phyloP scores from a whole-genome alignment of 1,140 invertebrate species.

The Holotrichia oblita region DNA sequence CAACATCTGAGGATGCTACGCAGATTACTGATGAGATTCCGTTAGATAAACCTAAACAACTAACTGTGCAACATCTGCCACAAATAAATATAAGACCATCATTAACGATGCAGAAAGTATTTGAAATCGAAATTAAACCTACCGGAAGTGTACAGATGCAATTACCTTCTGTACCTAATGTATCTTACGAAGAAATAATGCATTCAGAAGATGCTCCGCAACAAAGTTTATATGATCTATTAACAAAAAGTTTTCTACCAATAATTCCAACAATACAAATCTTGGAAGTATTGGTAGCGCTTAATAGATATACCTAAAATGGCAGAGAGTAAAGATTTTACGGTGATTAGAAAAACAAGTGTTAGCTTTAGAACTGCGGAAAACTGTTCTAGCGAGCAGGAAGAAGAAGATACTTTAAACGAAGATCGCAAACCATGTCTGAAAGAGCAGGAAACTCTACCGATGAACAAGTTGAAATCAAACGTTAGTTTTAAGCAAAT shows the following conservation, averaged over 20 bases:
- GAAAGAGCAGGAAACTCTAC: background rate
- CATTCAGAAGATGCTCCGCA: background rate
- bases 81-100: constrained; percentile 46
- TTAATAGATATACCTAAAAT: too few species aligned
- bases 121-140: constrained; percentile 49
- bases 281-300: background rate
- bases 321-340: too few species aligned
- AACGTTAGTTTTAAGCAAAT: constrained; percentile 11
- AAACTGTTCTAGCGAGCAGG: background rate
- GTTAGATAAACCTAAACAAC: constrained; percentile 37
- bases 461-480: background rate
- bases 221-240: background rate
- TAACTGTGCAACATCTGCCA: constrained; percentile 50
- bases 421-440: background rate
- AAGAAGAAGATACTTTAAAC: background rate
- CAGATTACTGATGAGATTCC: background rate
- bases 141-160: constrained; percentile 40
- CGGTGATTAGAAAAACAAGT: background rate
- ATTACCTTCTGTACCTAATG: constrained; percentile 44
- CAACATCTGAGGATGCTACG: background rate
- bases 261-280: background rate
- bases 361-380: background rate
- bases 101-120: constrained; percentile 42
- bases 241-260: background rate
- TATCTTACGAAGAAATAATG: constrained; percentile 43